Conservation (phyloP, 2,888 invertebrate species). For the Metellina segmentata region DNA sequence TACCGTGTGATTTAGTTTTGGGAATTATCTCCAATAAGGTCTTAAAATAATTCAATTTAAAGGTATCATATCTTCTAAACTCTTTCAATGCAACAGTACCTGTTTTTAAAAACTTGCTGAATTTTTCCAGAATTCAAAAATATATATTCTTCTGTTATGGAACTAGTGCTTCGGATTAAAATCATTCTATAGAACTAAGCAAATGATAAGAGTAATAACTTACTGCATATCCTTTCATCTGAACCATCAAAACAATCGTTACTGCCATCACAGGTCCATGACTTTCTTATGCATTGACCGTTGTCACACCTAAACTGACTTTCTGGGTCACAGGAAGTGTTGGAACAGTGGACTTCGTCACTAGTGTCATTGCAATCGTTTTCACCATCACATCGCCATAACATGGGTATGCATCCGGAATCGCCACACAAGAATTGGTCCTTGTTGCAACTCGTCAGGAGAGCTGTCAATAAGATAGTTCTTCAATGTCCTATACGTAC, state of each 20-base stretch:
- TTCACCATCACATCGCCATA: conserved; percentile 81
- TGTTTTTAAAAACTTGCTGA: not conserved
- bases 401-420: conserved; percentile 79
- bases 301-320: conserved; percentile 28
- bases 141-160: not conserved
- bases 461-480: not conserved
- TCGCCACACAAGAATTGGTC: conserved; percentile 84
- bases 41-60: not conserved
- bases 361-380: conserved; percentile 81
- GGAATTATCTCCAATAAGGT: no score
- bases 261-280: conserved; percentile 48
- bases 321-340: not conserved
- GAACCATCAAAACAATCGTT: conserved; percentile 38
- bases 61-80: not conserved
- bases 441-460: not conserved
- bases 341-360: conserved; percentile 65
- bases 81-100: not conserved
- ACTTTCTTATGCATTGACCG: conserved; percentile 76
- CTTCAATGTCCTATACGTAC: no score
- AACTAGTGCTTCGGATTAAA: not conserved
- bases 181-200: not conserved
- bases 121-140: not conserved
- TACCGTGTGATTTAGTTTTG: no score
- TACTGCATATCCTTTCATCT: conserved; percentile 41
- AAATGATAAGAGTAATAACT: not conserved